These are phyloP conservation scores for Lichenostomus cassidix DNA, from an alignment of 2,113 vertebrate genomes.

Conservation along the genomic window DNA sequence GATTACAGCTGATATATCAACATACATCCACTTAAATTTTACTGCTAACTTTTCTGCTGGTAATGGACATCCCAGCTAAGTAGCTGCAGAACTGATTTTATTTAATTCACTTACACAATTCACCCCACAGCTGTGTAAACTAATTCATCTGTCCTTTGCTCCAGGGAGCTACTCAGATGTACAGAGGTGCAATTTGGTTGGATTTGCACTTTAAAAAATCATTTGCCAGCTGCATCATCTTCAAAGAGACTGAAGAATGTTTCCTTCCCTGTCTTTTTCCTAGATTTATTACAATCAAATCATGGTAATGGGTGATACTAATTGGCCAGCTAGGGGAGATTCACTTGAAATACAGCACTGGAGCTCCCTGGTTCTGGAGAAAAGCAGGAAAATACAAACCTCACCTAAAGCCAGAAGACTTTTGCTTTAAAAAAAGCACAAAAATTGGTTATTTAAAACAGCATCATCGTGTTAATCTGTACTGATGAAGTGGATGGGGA, in stretches of 20 bases:
- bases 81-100: neutral
- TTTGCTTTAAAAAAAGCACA: fast-evolving
- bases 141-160: neutral
- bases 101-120: neutral
- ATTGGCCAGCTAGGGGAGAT: neutral
- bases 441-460: neutral
- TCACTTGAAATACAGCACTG: fast-evolving
- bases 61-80: neutral
- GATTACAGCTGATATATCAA: neutral
- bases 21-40: neutral
- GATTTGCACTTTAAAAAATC: neutral
- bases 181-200: too few species aligned
- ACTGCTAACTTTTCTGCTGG: neutral
- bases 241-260: neutral
- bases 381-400: neutral
- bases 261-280: neutral
- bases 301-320: neutral
- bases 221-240: neutral
- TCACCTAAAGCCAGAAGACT: fast-evolving
- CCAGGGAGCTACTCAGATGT: neutral
- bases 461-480: fast-evolving
- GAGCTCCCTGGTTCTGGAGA: too few species aligned
- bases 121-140: neutral
- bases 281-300: neutral
- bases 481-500: fast-evolving